A percentile compares a stretch with the other conserved stretches of the same genome.
Conservation (phyloP, 2,113 vertebrate species). For the Trinectes maculatus region DNA sequence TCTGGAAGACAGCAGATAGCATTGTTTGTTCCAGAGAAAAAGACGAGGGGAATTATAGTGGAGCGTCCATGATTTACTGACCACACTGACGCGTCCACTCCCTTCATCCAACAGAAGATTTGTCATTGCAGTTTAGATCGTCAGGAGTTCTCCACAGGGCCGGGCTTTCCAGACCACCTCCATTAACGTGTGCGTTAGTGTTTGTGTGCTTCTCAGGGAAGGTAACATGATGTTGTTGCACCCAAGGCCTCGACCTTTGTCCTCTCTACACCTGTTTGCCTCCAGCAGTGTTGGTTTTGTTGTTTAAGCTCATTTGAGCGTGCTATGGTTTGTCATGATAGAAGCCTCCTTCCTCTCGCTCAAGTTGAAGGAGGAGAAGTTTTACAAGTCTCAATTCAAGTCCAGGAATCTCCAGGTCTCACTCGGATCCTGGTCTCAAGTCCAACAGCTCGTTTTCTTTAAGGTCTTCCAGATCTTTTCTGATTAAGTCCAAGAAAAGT, state of each 20-base stretch:
- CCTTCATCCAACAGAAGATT: slow-evolving; percentile 6
- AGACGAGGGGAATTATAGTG: not conserved
- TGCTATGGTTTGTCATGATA: not conserved
- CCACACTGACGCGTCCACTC: slow-evolving; percentile 27
- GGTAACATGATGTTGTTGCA: not conserved
- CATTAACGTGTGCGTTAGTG: too few relatives aligned
- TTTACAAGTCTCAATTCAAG: too few relatives aligned
- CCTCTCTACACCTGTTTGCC: slow-evolving; percentile 26
- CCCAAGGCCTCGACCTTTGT: slow-evolving; percentile 36
- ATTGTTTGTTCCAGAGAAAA: not conserved
- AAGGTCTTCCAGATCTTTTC: too few relatives aligned
- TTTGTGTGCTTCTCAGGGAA: not conserved
- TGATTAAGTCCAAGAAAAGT: not conserved
- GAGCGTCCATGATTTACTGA: slow-evolving; percentile 7
- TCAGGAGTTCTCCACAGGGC: not conserved
- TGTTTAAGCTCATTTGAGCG: slow-evolving; percentile 24
- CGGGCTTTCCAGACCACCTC: too few relatives aligned
- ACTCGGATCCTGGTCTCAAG: too few relatives aligned
- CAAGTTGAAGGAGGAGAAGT: not conserved
- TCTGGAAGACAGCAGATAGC: not conserved
- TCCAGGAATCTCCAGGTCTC: too few relatives aligned
- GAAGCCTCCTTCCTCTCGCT: slow-evolving; percentile 1
- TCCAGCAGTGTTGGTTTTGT: slow-evolving; percentile 48
- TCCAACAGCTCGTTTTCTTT: too few relatives aligned
- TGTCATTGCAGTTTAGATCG: not conserved